A percentile compares a stretch with the other conserved stretches of the same genome.
These are phyloP conservation scores for Aphidius ervi DNA, from an alignment of 1,140 invertebrate genomes.

Conservation along the genomic window DNA sequence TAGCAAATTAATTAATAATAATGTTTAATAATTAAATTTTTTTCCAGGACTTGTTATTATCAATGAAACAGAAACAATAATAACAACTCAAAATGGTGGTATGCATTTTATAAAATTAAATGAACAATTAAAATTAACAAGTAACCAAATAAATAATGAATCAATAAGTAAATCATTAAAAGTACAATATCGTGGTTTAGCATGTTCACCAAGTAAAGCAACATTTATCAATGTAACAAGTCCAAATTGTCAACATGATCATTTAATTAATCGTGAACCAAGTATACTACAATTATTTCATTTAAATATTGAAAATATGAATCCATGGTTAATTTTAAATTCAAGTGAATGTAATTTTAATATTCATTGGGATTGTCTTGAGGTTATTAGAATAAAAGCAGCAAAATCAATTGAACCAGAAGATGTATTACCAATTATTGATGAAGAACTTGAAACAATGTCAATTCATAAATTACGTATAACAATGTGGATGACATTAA, in stretches of 20 bases:
- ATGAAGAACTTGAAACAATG: slow-evolving; percentile 33
- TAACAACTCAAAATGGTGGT: slow-evolving; percentile 38
- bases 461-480: slow-evolving; percentile 32
- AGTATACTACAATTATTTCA: slow-evolving; percentile 36
- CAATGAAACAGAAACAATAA: slow-evolving; percentile 27
- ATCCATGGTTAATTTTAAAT: slow-evolving; percentile 34
- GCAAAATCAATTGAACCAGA: slow-evolving; percentile 25
- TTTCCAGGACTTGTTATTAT: slow-evolving; percentile 33
- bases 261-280: slow-evolving; percentile 43
- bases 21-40: slow-evolving; percentile 11
- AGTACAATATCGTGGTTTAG: slow-evolving; percentile 41
- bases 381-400: slow-evolving; percentile 41
- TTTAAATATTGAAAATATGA: slow-evolving; percentile 28
- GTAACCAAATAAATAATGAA: slow-evolving; percentile 22
- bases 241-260: slow-evolving; percentile 42
- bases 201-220: slow-evolving; percentile 34
- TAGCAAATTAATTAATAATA: not conserved
- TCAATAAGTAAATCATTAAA: slow-evolving; percentile 27
- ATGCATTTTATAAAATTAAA: slow-evolving; percentile 26
- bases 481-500: slow-evolving; percentile 41
- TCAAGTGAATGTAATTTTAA: slow-evolving; percentile 25
- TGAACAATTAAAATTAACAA: slow-evolving; percentile 19
- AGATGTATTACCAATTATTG: slow-evolving; percentile 22
- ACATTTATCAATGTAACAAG: slow-evolving; percentile 40
- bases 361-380: slow-evolving; percentile 45